A percentile compares a stretch with the other conserved stretches of the same genome.
These are phyloP conservation scores for Tachyglossus aculeatus DNA, from an alignment of 2,797 vertebrate species.

Conservation along the genomic window DNA sequence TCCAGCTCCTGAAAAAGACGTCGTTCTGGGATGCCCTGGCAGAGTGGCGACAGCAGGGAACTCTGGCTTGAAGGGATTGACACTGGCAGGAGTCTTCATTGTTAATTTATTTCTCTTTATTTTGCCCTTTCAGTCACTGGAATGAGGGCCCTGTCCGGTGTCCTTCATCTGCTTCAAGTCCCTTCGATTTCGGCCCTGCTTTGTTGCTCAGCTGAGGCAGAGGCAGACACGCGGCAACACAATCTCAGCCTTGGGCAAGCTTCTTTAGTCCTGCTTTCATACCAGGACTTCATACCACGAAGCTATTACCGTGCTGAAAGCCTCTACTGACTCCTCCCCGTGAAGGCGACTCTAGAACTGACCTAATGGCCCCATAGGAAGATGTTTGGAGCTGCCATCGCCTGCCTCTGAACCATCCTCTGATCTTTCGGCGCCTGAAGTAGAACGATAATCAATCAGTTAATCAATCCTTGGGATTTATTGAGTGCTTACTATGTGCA, in stretches of 20 bases:
- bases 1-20: slow-evolving; percentile 15
- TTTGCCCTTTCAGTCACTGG: neutral
- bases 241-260: neutral
- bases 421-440: slow-evolving; percentile 5
- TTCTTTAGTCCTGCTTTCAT: slow-evolving; percentile 25
- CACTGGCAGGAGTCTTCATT: neutral
- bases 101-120: neutral
- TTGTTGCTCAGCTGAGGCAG: neutral
- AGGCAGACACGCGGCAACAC: slow-evolving; percentile 40
- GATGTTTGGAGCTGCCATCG: neutral
- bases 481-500: too few relatives aligned
- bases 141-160: slow-evolving; percentile 10
- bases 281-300: slow-evolving; percentile 9
- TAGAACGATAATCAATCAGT: too few relatives aligned
- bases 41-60: neutral
- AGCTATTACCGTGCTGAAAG: neutral
- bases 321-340: neutral
- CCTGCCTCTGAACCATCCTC: neutral
- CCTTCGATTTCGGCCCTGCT: slow-evolving; percentile 18
- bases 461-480: too few relatives aligned
- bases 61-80: neutral
- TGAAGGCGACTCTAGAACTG: neutral
- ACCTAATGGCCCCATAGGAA: neutral
- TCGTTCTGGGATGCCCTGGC: neutral
- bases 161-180: slow-evolving; percentile 28